A percentile compares a stretch with the other conserved stretches of the same genome.
Evolutionary conservation across 2,113 vertebrate species (phyloP).

Genomic region (Ammospiza caudacuta): DNA sequence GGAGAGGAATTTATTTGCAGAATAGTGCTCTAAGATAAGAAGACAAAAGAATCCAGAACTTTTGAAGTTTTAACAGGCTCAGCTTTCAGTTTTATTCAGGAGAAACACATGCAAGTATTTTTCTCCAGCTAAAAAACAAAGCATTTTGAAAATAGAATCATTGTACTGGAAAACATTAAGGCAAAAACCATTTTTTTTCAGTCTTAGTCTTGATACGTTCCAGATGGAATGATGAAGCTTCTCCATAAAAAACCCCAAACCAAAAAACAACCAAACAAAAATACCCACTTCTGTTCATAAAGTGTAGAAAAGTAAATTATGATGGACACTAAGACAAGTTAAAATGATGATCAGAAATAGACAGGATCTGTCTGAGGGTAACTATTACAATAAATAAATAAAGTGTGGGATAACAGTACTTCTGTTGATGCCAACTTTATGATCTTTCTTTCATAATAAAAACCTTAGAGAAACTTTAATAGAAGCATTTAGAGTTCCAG

Average conservation of each 20-base stretch:
- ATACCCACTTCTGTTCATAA: not conserved
- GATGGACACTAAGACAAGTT: not conserved
- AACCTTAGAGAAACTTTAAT: not conserved
- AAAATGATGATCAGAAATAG: not conserved
- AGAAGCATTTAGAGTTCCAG: not conserved
- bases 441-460: not conserved
- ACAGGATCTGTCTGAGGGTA: not conserved
- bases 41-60: not conserved
- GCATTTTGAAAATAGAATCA: not conserved
- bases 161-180: not conserved
- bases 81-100: not conserved
- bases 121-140: not conserved
- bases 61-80: not conserved
- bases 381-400: not conserved
- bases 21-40: not conserved
- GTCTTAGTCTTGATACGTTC: not conserved
- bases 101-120: not conserved
- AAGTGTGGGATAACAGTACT: not conserved
- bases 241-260: not conserved
- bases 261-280: not conserved
- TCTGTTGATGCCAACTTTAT: not conserved
- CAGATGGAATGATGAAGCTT: not conserved
- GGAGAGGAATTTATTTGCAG: not conserved
- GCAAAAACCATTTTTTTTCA: not conserved
- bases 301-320: not conserved